Evolutionary conservation across 2,113 vertebrate species (phyloP).

Genomic region (Sebastes schlegelii): DNA sequence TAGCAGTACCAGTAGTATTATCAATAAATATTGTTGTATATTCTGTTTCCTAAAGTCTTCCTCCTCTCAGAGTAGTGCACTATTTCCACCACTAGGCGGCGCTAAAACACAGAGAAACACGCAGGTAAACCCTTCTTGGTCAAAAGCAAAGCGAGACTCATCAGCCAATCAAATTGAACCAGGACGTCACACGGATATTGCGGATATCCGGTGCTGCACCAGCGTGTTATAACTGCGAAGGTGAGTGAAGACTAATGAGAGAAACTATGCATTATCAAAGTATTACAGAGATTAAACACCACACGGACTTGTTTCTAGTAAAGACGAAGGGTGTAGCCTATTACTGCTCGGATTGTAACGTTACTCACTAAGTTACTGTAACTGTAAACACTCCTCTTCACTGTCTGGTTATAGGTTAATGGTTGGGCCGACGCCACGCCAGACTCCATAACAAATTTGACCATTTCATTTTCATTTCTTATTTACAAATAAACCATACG

Average conservation of each 20-base stretch:
- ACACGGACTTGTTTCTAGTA: neutral
- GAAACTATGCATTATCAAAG: neutral
- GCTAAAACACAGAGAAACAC: neutral
- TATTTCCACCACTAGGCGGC: conserved; percentile 6
- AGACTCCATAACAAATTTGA: neutral
- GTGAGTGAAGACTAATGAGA: conserved; percentile 52
- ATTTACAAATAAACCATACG: fast-evolving
- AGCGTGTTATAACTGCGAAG: conserved; percentile 55
- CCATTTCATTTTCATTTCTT: fast-evolving
- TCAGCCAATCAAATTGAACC: conserved; percentile 42
- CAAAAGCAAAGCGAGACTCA: neutral
- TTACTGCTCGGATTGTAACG: neutral
- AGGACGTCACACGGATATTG: conserved; percentile 57
- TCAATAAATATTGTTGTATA: too few relatives aligned
- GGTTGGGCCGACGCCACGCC: neutral
- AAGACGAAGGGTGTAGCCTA: neutral
- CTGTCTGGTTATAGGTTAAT: neutral
- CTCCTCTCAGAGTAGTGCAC: neutral
- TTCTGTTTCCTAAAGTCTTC: neutral
- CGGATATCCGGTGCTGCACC: conserved; percentile 6
- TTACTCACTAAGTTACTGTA: neutral
- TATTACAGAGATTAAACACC: neutral
- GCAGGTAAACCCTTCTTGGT: neutral
- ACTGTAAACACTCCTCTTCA: too few relatives aligned
- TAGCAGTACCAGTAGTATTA: neutral